Evolutionary conservation across 2,888 invertebrate genomes (phyloP), one percentile per base, ranked within the genome.

Genomic region (Mystacides longicornis): DNA sequence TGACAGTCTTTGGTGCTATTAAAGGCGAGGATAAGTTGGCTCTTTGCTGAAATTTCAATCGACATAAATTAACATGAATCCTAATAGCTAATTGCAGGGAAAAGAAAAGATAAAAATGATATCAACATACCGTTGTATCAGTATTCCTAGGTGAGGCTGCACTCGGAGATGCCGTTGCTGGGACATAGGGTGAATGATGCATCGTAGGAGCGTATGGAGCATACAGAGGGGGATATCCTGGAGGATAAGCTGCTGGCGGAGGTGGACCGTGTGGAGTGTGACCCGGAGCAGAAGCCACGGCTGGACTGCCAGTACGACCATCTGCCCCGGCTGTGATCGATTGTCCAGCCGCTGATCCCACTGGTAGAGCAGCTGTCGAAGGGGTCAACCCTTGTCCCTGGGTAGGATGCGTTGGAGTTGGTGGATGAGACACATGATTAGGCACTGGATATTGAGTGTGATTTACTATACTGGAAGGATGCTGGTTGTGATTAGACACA

Each of bases 141-240:
- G 80, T 75, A 62, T 81, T 81, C 60, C 82, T 78, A 22, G 85
- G 82, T 43, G 85, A 82, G 46, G 83, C 80, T 51, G 79, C 81
- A 31, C 76, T 74, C 3, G 85, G 82, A 52, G 79, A 75, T 52
- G 84, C 82, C 63, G 78, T 75, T 50, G 79, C 73, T 27, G 81
- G 78, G 64, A 86, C 77, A 67, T 88, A 88, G 43, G 87, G 86
- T 65, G 85, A 86, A 70, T 87, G 82, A 70, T 85, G 82, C 60
- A 85, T 69, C 54, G 84, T 80, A 57, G 85, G 80, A 56, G 87
- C 85, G 67, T 88, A 89, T 0, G 90, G 90, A 14, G 90, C 85
- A 67, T 91, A 91, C 60, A 91, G 76, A 37, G 86, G 82, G 60
- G 85, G 83, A 73, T 59, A 59, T 16, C 57, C 59, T 3, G 59